These are phyloP conservation scores for rabbit (Oryctolagus cuniculus) DNA, from an alignment of 2,113 vertebrate genomes.

Conservation along the genomic window DNA sequence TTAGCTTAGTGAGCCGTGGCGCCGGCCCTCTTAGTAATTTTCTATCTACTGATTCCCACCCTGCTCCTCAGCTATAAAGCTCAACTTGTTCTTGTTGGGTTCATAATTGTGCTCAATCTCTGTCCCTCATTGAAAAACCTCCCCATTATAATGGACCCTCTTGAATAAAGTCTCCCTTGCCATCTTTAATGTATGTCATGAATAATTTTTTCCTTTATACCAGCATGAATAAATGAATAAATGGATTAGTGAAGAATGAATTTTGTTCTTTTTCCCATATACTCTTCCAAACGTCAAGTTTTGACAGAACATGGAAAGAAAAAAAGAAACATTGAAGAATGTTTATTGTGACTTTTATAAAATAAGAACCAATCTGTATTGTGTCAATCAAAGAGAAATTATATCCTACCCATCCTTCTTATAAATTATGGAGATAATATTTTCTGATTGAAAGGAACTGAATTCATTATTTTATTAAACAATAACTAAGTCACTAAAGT, in stretches of 20 bases:
- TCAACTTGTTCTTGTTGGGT: not conserved
- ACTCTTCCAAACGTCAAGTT: not conserved
- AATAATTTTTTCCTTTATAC: not conserved
- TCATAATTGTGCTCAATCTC: not conserved
- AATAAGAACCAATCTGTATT: conserved; percentile 70
- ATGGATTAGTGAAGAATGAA: not conserved
- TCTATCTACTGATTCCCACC: not conserved
- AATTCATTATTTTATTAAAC: conserved; percentile 70
- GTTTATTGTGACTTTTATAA: conserved; percentile 54
- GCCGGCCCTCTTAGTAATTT: not conserved
- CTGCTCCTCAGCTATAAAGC: not conserved
- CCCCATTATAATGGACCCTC: not conserved
- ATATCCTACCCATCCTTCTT: conserved; percentile 71
- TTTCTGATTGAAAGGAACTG: conserved; percentile 83
- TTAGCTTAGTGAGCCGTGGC: too few species aligned
- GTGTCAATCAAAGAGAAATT: conserved; percentile 74
- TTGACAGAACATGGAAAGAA: not conserved
- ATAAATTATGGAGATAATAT: conserved; percentile 77
- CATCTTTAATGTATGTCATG: not conserved
- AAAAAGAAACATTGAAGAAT: not conserved
- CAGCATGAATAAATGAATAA: not conserved
- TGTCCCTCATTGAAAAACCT: not conserved
- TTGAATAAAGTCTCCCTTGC: not conserved
- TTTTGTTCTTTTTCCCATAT: not conserved
- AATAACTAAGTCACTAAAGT: conserved; percentile 68